Evolutionary conservation across 2,113 vertebrate genomes (phyloP).

Genomic region (Oncorhynchus keta): DNA sequence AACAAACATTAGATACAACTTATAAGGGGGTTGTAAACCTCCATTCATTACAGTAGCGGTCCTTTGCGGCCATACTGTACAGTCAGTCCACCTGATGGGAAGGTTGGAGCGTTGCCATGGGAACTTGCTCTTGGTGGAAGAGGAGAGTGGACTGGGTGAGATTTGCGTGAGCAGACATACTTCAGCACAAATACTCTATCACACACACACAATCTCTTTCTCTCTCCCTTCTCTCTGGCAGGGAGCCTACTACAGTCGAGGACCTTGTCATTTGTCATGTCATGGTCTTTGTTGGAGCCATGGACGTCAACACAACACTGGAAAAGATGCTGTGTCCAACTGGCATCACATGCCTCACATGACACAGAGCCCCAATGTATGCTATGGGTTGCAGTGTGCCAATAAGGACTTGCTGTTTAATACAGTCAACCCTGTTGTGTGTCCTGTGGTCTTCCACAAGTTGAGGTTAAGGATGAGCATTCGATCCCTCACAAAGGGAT

Average conservation of each 20-base stretch:
- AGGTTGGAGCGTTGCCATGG: conserved; percentile 59
- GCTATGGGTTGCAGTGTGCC: not conserved
- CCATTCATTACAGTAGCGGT: conserved; percentile 52
- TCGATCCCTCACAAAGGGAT: not conserved
- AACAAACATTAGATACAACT: not conserved
- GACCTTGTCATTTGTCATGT: too few relatives aligned
- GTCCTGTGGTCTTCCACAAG: too few relatives aligned
- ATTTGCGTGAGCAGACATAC: not conserved
- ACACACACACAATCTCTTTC: not conserved
- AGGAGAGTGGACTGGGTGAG: conserved; percentile 8
- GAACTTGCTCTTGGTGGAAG: conserved; percentile 50
- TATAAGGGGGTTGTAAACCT: conserved; percentile 11
- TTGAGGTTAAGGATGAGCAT: not conserved
- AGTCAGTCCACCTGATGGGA: conserved; percentile 42
- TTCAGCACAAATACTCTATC: not conserved
- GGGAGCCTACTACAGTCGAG: not conserved
- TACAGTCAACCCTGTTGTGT: too few relatives aligned
- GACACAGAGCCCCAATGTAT: not conserved
- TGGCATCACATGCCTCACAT: not conserved
- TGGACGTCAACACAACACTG: not conserved
- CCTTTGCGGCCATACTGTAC: conserved; percentile 38
- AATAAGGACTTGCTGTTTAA: not conserved
- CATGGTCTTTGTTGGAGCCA: too few relatives aligned
- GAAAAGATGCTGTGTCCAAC: not conserved
- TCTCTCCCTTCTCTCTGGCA: not conserved